Evolutionary conservation across 2,113 vertebrate genomes (phyloP).

Genomic region (Bos indicus): DNA sequence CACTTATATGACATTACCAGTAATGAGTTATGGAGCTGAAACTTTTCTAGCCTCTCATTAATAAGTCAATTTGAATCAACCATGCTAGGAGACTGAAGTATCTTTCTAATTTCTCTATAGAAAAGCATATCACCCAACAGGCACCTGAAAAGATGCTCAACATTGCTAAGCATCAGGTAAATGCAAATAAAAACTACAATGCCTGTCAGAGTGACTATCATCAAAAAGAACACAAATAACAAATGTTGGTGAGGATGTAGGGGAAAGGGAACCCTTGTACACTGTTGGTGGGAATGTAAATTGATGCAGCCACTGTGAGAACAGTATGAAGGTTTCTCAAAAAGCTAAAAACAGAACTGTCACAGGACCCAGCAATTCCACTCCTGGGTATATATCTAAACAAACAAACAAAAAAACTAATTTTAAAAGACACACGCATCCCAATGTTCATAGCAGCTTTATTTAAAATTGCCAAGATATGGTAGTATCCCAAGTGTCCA

Average conservation of each 20-base stretch:
- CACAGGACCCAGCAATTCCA: neutral
- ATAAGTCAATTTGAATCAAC: conserved; percentile 7
- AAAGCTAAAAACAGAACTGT: neutral
- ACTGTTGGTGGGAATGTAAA: neutral
- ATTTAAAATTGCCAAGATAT: neutral
- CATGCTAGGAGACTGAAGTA: neutral
- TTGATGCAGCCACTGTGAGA: neutral
- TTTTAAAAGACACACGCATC: neutral
- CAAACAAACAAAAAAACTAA: neutral
- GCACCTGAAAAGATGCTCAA: neutral
- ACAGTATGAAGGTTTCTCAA: neutral
- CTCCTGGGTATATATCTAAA: neutral
- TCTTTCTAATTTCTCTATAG: neutral
- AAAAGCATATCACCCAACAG: neutral
- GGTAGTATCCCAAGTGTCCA: neutral
- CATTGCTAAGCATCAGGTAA: neutral
- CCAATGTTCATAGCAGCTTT: neutral
- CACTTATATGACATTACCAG: neutral
- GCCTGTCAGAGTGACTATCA: neutral
- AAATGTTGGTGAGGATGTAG: neutral
- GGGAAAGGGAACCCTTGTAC: neutral
- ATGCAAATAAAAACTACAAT: neutral
- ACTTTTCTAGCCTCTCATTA: neutral
- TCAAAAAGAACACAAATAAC: neutral
- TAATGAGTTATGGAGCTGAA: neutral